phyloP scores from a whole-genome alignment of 2,113 vertebrate species.

The Eulacestoma nigropectus region DNA sequence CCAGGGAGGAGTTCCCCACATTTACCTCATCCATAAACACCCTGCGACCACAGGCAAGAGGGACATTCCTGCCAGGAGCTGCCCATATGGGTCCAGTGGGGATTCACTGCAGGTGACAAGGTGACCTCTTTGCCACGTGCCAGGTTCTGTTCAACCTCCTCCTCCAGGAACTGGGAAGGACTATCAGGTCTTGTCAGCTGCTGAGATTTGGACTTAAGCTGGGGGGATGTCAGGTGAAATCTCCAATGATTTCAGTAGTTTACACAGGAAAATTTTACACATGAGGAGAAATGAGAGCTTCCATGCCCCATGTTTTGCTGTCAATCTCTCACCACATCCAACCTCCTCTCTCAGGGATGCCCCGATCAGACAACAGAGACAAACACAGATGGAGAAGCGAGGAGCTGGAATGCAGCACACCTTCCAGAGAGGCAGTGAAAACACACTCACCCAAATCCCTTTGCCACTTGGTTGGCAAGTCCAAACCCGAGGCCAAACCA shows the following conservation, averaged over 20 bases:
- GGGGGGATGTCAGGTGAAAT: not conserved
- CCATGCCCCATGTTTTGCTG: not conserved
- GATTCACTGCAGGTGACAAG: not conserved
- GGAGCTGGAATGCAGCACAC: not conserved
- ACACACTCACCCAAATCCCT: not conserved
- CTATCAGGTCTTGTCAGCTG: not conserved
- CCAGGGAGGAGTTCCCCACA: not conserved
- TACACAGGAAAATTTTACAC: not conserved
- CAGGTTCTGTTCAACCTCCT: not conserved
- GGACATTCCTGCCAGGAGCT: not conserved
- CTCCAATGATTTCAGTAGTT: not conserved
- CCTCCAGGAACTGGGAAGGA: not conserved
- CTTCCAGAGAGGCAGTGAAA: not conserved
- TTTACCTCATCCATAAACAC: not conserved
- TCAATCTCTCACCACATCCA: not conserved
- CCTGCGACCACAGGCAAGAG: not conserved
- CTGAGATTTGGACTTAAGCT: not conserved
- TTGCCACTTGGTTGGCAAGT: not conserved
- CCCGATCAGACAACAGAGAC: not conserved
- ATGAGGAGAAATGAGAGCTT: not conserved
- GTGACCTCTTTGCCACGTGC: not conserved
- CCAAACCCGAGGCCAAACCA: not conserved
- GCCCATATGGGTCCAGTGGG: rapidly evolving
- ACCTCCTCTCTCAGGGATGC: not conserved
- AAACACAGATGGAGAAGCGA: not conserved